Evolutionary conservation across 2,797 vertebrate genomes (phyloP).

Genomic region (Myioborus miniatus): DNA sequence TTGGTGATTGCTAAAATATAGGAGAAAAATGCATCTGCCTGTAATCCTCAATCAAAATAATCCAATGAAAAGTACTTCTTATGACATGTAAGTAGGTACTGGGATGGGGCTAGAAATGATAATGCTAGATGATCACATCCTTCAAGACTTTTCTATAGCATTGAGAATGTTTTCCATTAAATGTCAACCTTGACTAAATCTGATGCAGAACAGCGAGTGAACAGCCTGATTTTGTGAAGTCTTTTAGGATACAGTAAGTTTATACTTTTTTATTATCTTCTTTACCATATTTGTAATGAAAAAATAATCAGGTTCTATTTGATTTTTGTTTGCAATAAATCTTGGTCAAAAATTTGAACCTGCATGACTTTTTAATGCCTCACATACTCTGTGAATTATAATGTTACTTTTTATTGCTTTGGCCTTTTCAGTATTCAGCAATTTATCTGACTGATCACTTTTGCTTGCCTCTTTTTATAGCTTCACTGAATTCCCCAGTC

Average conservation of each 20-base stretch:
- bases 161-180: neutral
- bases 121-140: neutral
- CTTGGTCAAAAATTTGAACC: conserved; percentile 26
- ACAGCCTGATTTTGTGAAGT: neutral
- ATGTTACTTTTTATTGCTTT: neutral
- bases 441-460: conserved; percentile 32
- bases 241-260: neutral
- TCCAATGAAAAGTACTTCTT: neutral
- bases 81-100: neutral
- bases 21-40: neutral
- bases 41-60: neutral
- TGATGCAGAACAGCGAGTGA: neutral
- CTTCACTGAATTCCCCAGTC: neutral
- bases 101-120: neutral
- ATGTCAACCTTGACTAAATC: neutral
- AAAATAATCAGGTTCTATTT: conserved; percentile 3
- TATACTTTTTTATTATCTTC: neutral
- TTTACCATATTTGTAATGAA: neutral
- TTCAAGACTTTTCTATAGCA: neutral
- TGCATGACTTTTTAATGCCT: conserved; percentile 15
- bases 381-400: conserved; percentile 6
- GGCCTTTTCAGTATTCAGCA: conserved; percentile 50
- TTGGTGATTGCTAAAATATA: neutral
- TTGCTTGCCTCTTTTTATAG: neutral
- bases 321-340: conserved; percentile 21